Conservation (phyloP, 1,140 invertebrate species). For the Polypedilum pembai region DNA sequence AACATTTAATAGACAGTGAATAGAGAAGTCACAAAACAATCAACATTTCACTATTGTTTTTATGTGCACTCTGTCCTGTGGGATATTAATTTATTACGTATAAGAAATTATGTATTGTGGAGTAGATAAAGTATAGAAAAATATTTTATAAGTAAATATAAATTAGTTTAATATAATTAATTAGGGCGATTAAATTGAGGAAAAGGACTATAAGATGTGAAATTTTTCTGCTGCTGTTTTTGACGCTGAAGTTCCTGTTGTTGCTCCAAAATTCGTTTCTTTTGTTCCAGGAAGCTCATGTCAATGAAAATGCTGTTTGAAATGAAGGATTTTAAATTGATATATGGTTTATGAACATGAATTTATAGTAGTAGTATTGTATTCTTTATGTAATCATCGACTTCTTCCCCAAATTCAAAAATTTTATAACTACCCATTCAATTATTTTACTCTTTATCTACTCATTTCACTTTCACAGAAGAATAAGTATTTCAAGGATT, state of each 20-base stretch:
- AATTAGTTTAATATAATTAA: background rate
- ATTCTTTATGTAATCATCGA: background rate
- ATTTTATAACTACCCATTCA: background rate
- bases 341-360: conserved; percentile 37
- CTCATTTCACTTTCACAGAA: background rate
- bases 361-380: conserved; percentile 48
- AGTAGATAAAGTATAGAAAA: background rate
- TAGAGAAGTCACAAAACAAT: too few species aligned
- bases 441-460: background rate
- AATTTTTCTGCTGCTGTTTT: conserved; percentile 35
- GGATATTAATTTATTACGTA: background rate
- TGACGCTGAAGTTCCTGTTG: conserved; percentile 45
- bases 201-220: background rate
- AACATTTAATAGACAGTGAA: too few species aligned
- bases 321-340: background rate
- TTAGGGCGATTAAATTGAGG: conserved; percentile 3
- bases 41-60: too few species aligned
- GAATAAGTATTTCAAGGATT: background rate
- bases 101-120: background rate
- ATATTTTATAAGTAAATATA: background rate
- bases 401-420: background rate
- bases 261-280: conserved; percentile 56
- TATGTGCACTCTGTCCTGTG: background rate
- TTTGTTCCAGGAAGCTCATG: conserved; percentile 71
- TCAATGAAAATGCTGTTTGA: conserved; percentile 62